Evolutionary conservation across 2,888 invertebrate genomes (phyloP).

Genomic region (Acanthococcus lagerstroemiae): DNA sequence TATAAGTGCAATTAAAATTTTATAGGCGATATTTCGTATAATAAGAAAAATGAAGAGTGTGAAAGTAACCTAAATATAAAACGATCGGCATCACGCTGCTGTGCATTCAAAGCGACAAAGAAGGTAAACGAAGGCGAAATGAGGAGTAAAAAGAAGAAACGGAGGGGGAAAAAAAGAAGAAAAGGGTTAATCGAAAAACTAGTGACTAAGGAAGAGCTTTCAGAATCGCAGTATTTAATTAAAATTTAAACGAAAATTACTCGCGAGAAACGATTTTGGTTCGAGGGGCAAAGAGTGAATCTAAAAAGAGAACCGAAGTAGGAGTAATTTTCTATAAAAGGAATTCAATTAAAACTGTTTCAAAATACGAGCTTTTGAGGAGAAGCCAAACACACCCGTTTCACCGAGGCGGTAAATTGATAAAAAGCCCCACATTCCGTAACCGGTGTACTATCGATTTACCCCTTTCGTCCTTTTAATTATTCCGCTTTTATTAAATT

Average conservation of each 20-base stretch:
- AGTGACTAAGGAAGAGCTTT: slow-evolving; percentile 29
- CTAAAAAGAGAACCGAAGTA: slow-evolving; percentile 23
- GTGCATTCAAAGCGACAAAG: no score
- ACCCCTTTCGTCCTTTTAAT: no score
- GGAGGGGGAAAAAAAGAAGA: no score
- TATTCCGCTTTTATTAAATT: no score
- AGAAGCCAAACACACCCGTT: slow-evolving; percentile 26
- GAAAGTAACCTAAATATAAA: no score
- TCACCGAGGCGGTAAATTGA: slow-evolving; percentile 21
- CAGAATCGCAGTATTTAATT: slow-evolving; percentile 28
- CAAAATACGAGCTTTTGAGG: slow-evolving; percentile 22
- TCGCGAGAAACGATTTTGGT: slow-evolving; percentile 15
- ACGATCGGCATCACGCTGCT: no score
- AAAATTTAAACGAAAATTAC: slow-evolving; percentile 25
- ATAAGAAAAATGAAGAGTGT: no score
- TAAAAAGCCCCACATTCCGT: slow-evolving; percentile 1
- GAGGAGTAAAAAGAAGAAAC: no score
- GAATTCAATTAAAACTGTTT: slow-evolving; percentile 28
- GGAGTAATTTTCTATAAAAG: slow-evolving; percentile 29
- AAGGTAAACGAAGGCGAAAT: no score
- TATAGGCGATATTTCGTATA: no score
- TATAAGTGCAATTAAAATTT: no score
- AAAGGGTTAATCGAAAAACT: slow-evolving; percentile 29
- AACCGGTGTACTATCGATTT: background rate
- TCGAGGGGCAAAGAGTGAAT: slow-evolving; percentile 1